These are phyloP conservation scores for Bettongia penicillata DNA, from an alignment of 2,113 vertebrate species.

Conservation along the genomic window DNA sequence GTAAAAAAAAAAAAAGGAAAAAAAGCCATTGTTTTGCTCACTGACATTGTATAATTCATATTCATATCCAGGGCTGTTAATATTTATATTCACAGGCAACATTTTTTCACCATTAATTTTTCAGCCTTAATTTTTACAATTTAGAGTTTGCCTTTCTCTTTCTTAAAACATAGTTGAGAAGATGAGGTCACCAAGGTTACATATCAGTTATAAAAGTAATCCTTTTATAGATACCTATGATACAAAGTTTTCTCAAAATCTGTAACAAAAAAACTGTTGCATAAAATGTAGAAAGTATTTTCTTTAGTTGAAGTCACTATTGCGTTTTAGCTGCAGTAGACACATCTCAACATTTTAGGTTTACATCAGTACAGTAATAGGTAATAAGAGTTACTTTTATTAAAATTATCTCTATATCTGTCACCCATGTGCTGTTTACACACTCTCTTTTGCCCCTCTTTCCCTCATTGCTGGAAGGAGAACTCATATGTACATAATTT, in stretches of 20 bases:
- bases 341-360: constrained; percentile 6
- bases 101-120: not conserved
- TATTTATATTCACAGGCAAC: constrained; percentile 1
- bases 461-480: no score
- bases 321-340: not conserved
- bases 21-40: not conserved
- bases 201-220: constrained; percentile 41
- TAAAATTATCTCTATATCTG: no score
- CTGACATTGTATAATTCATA: not conserved
- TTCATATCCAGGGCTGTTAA: not conserved
- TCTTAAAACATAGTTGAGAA: constrained; percentile 40
- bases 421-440: no score
- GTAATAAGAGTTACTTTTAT: no score
- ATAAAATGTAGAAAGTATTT: not conserved
- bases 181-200: not conserved
- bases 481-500: no score
- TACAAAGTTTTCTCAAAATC: not conserved
- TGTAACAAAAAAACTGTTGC: constrained; percentile 12
- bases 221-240: constrained; percentile 28
- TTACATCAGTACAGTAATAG: not conserved
- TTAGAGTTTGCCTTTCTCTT: not conserved
- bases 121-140: constrained; percentile 3
- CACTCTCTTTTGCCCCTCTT: no score
- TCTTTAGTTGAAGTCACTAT: not conserved
- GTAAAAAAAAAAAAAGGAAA: constrained; percentile 21